phyloP scores from a whole-genome alignment of 2,888 invertebrate species.

The Keiferia lycopersicella region DNA sequence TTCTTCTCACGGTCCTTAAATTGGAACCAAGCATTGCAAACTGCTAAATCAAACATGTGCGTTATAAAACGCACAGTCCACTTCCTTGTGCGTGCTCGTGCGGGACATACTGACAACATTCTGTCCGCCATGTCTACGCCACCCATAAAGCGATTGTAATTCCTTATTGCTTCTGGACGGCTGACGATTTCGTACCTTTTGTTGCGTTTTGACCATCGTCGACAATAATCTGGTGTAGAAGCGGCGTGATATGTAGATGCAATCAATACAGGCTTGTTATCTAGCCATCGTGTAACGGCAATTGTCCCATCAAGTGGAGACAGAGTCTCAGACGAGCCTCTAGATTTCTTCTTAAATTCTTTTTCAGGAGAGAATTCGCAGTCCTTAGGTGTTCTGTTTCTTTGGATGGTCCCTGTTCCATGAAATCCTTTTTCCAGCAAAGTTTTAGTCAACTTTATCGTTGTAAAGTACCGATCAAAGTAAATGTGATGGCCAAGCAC shows the following conservation, averaged over 20 bases:
- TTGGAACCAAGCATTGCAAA: slow-evolving; percentile 27
- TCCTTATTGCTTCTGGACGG: slow-evolving; percentile 31
- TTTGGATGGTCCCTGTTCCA: slow-evolving; percentile 30
- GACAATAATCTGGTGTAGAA: slow-evolving; percentile 26
- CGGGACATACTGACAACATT: slow-evolving; percentile 29
- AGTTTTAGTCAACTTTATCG: slow-evolving; percentile 25
- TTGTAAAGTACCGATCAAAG: slow-evolving; percentile 35
- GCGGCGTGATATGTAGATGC: slow-evolving; percentile 20
- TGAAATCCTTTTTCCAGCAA: slow-evolving; percentile 24
- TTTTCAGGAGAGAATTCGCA: slow-evolving; percentile 24
- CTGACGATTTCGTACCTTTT: slow-evolving; percentile 29
- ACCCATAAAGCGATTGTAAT: slow-evolving; percentile 32
- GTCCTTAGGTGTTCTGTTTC: slow-evolving; percentile 29
- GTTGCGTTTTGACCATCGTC: slow-evolving; percentile 30
- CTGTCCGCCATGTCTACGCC: slow-evolving; percentile 34
- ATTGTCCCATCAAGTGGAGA: slow-evolving; percentile 24
- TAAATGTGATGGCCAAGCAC: slow-evolving; percentile 33
- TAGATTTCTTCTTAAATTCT: slow-evolving; percentile 23
- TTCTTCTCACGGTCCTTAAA: slow-evolving; percentile 15
- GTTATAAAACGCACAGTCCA: slow-evolving; percentile 25
- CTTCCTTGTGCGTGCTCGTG: slow-evolving; percentile 18
- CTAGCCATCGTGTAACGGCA: slow-evolving; percentile 29
- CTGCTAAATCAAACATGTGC: slow-evolving; percentile 25
- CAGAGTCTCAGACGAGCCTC: slow-evolving; percentile 24
- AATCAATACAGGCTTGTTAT: slow-evolving; percentile 29